Base-by-base conservation (phyloP, 37 sponge, comb jelly and placozoan genomes). In the Haliclona indistincta region DNA sequence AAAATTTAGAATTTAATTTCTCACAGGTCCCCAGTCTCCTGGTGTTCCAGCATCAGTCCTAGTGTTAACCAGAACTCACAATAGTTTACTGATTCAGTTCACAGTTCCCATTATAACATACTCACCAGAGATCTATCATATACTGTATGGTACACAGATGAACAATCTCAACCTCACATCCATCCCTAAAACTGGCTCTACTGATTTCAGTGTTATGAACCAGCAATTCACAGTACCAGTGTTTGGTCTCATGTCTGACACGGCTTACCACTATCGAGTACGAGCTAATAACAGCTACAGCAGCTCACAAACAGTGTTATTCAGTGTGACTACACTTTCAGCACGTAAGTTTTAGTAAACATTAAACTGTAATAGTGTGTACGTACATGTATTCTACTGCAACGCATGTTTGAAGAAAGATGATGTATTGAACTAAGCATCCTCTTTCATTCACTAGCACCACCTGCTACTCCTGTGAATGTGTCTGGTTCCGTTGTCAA, bases 231-330 rank as follows among this genome's bases (percentile, higher is more conserved):
- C 65, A 5, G 56, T 78, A 17, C 41, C 13, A 19, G 34, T 78
- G 11, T 34, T 20, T 67, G 78, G 58, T 2, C 54, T 78, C n/a
- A 7, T 22, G 1, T 25, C 55, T 37, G 56, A 67, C 42, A 54
- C 68, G 15, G 66, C 68, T 0, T 78, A 78, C 42, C 66, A 78
- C 43, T 78, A 55, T 38, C 55, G 53, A 67, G 68, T 78, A 3
- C 58, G 49, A 4, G 22, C 68, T 20, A 52, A 67, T 22, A 54
- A 64, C 32, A 49, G 17, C 30, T 43, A 35, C 13, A 13, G 49
- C 13, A 17, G 13, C 13, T 17, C 49, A 17, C 13, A 47, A 47
- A 47, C n/a, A n/a, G n/a, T n/a, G n/a, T n/a, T n/a, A n/a, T n/a
- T n/a, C n/a, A n/a, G n/a, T n/a, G n/a, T n/a, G n/a, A n/a, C n/a